phyloP scores from a whole-genome alignment of 2,888 invertebrate species.

The Trichogramma evanescens region DNA sequence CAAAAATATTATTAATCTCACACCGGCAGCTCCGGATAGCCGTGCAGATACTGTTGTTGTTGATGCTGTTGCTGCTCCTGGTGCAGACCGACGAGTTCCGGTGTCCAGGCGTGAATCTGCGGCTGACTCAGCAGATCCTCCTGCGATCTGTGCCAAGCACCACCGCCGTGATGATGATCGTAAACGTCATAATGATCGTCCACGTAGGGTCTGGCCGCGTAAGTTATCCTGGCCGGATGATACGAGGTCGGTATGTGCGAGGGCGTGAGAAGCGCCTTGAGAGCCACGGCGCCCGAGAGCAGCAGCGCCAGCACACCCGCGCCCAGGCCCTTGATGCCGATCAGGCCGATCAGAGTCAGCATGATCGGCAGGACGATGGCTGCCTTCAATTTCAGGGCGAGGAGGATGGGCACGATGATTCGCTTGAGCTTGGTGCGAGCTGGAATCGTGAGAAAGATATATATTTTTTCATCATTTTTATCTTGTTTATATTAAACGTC shows the following conservation, averaged over 20 bases:
- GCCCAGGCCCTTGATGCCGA: constrained; percentile 61
- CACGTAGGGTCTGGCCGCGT: constrained; percentile 41
- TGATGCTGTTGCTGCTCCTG: constrained; percentile 24
- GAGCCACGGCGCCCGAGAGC: constrained; percentile 50
- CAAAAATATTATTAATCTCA: no score
- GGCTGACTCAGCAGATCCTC: constrained; percentile 37
- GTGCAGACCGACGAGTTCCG: constrained; percentile 37
- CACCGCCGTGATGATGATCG: no score
- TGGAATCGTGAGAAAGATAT: constrained; percentile 27
- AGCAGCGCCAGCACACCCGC: constrained; percentile 57
- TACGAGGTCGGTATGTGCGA: constrained; percentile 26
- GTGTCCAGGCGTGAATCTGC: constrained; percentile 38
- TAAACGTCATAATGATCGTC: constrained; percentile 38
- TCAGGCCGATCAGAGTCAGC: constrained; percentile 55
- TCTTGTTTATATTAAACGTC: no score
- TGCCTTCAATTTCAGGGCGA: constrained; percentile 58
- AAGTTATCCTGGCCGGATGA: constrained; percentile 38
- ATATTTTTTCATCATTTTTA: not conserved
- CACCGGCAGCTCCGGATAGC: no score
- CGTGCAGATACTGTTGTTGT: no score
- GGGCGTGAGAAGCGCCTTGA: constrained; percentile 40
- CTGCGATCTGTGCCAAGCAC: constrained; percentile 39
- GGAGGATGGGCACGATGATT: constrained; percentile 57
- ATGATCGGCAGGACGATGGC: constrained; percentile 56
- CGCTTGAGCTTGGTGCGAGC: constrained; percentile 57